These are phyloP conservation scores for Macropus fuliginosus DNA, from an alignment of 2,797 vertebrate genomes.

Conservation along the genomic window DNA sequence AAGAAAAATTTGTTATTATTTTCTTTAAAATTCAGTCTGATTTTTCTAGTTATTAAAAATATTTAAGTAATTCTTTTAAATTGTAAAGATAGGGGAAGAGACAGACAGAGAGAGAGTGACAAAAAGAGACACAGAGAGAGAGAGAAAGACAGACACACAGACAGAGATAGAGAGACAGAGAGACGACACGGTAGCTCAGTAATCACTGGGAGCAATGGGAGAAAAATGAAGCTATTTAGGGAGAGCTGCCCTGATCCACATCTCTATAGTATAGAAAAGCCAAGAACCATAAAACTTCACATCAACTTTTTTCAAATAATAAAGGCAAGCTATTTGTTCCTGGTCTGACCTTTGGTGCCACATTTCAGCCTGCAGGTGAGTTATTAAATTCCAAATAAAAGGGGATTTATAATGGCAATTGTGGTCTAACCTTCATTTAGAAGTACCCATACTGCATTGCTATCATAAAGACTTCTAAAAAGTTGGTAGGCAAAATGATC, in stretches of 20 bases:
- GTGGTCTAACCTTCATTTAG: constrained; percentile 71
- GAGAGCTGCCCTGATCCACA: neutral
- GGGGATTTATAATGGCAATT: constrained; percentile 59
- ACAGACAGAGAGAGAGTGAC: neutral
- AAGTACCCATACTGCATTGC: constrained; percentile 33
- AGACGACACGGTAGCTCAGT: neutral
- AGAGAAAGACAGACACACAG: neutral
- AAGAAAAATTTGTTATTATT: neutral
- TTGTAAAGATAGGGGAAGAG: neutral
- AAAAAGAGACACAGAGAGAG: neutral
- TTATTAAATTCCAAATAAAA: constrained; percentile 72
- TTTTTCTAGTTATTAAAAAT: constrained; percentile 11
- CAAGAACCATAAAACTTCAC: neutral
- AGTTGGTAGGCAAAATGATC: constrained; percentile 70
- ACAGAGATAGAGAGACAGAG: neutral
- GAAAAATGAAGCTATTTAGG: neutral
- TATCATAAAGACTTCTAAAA: constrained; percentile 67
- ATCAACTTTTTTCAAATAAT: constrained; percentile 1
- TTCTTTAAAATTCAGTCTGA: neutral
- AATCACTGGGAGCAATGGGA: constrained; percentile 5
- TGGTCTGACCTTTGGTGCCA: constrained; percentile 62
- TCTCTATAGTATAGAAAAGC: neutral
- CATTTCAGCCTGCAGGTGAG: constrained; percentile 67
- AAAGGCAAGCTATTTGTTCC: constrained; percentile 2
- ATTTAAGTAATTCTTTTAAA: neutral